Base-by-base conservation (phyloP, 2,888 invertebrate genomes). In the Mimas tiliae region DNA sequence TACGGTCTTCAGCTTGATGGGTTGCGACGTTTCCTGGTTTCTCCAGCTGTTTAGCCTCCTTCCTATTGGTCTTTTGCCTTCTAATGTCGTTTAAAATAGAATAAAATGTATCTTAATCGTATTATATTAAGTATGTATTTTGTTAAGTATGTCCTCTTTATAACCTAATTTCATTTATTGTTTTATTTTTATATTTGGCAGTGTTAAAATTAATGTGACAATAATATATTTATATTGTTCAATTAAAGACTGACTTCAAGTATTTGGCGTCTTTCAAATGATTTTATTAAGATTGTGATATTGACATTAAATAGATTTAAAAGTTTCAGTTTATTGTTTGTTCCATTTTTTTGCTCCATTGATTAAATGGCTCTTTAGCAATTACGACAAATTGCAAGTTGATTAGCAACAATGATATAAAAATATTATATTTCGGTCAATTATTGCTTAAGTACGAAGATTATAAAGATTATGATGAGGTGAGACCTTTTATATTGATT, bases 231-330 rank as follows among this genome's bases (percentile, higher is more conserved):
- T 58, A 19, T 38, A 38, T 38, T 12, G 16, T 12, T 38, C 34
- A 19, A 58, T 58, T 58, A 58, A 58, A 65, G 64, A 66, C 51
- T 64, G 53, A 64, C 45, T 64, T 12, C 47, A 47, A 55, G 53
- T 33, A 33, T 47, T 50, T 47, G 47, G 11, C 16, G 38, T 55
- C 64, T 16, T 19, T 45, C 12, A 27, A 45, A 21, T 21, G 27
- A 45, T 64, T 45, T 52, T 33, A n/a, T 27, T 52, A 27, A 27
- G 27, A 42, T 52, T 19, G 63, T 63, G 38, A 38, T 38, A 38
- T 38, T 7, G 27, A 38, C 8, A 16, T 42, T 45, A 27, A 19
- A 62, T 62, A 21, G 14, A 62, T 45, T 6, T 2, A 45, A 45
- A 9, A 14, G 19, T 19, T 50, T 2, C 6, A 19, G 19, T 50